Evolutionary conservation across 1,140 invertebrate species (phyloP).

Genomic region (Sitophilus oryzae): DNA sequence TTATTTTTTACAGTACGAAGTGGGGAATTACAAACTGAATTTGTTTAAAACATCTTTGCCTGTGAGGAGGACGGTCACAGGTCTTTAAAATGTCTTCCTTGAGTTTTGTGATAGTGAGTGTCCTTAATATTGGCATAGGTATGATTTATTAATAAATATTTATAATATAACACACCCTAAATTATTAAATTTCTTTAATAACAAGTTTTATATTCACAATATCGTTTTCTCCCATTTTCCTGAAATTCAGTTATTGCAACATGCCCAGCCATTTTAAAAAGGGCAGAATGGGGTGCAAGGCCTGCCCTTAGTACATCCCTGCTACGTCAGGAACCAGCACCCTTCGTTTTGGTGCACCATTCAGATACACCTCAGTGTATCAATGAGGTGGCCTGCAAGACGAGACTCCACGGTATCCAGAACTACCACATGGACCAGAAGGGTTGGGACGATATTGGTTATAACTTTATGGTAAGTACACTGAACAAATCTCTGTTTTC

Average conservation of each 20-base stretch:
- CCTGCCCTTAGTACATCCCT: constrained; percentile 7
- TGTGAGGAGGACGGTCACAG: no score
- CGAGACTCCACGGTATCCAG: constrained; percentile 44
- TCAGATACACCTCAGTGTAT: constrained; percentile 46
- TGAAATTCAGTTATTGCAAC: neutral
- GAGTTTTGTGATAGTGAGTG: no score
- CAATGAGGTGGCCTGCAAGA: constrained; percentile 42
- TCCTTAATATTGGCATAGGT: no score
- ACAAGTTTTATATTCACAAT: no score
- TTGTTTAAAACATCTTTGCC: no score
- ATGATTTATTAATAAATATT: no score
- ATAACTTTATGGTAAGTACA: constrained; percentile 51
- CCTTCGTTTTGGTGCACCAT: constrained; percentile 34
- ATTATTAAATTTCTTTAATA: no score
- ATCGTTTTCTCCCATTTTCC: no score
- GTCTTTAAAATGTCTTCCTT: no score
- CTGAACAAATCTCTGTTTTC: no score
- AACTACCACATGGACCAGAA: constrained; percentile 43
- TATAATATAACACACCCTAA: no score
- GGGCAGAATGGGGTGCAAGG: constrained; percentile 20
- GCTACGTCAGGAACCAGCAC: constrained; percentile 15
- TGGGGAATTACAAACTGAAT: neutral
- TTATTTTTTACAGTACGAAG: neutral
- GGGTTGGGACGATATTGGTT: constrained; percentile 48
- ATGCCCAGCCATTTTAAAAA: constrained; percentile 18